These are phyloP conservation scores for Aspidapion aeneum DNA, from an alignment of 2,888 invertebrate genomes.

Conservation along the genomic window DNA sequence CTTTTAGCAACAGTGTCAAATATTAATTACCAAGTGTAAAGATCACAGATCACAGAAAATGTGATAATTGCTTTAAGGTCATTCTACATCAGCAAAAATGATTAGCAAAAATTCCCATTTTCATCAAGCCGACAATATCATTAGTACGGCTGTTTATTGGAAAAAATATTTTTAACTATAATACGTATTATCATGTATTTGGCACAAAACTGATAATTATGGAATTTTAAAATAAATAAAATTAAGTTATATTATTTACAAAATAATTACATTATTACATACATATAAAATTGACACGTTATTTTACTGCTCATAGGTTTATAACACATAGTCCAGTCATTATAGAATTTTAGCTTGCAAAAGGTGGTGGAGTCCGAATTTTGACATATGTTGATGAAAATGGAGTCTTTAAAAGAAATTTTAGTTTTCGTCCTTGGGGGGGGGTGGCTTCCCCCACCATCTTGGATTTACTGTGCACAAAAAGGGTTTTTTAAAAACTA, in stretches of 20 bases:
- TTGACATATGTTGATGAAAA: too few relatives aligned
- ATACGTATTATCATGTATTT: background rate
- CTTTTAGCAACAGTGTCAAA: slow-evolving; percentile 33
- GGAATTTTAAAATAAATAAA: background rate
- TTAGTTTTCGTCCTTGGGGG: too few relatives aligned
- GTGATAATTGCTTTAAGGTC: slow-evolving; percentile 27
- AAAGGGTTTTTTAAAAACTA: too few relatives aligned
- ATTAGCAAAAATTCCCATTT: background rate
- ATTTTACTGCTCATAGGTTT: too few relatives aligned
- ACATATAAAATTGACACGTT: too few relatives aligned
- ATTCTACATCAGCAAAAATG: background rate
- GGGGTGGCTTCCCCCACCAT: too few relatives aligned
- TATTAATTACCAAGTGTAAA: slow-evolving; percentile 39
- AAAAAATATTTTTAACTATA: background rate
- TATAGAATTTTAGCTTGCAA: too few relatives aligned
- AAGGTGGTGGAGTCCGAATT: too few relatives aligned
- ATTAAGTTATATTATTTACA: background rate
- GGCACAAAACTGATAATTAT: background rate
- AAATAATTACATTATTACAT: background rate
- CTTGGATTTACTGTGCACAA: too few relatives aligned
- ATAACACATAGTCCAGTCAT: too few relatives aligned
- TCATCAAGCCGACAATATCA: background rate
- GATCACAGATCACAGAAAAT: slow-evolving; percentile 27
- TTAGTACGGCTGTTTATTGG: background rate
- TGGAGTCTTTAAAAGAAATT: too few relatives aligned